These are phyloP conservation scores for Trematomus loennbergii DNA, from an alignment of 2,113 vertebrate species.

Conservation along the genomic window DNA sequence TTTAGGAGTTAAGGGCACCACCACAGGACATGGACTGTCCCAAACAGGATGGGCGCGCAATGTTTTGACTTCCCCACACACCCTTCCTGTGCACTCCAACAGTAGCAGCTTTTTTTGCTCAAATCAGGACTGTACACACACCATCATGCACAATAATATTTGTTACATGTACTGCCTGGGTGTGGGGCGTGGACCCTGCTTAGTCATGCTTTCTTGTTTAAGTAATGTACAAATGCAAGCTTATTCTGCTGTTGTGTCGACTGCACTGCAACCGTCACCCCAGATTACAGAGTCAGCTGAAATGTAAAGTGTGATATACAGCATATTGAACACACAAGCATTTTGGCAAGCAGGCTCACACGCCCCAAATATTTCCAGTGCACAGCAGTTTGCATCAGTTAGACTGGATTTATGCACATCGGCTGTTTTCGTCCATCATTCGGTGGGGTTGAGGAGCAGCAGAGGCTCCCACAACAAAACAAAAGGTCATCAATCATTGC, in stretches of 20 bases:
- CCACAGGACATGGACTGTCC: constrained; percentile 81
- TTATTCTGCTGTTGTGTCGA: constrained; percentile 41
- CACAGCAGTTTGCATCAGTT: constrained; percentile 61
- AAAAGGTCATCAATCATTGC: constrained; percentile 79
- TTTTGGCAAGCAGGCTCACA: constrained; percentile 47
- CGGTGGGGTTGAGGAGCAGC: constrained; percentile 54
- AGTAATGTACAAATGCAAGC: constrained; percentile 50
- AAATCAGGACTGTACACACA: constrained; percentile 49
- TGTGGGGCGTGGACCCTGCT: constrained; percentile 60
- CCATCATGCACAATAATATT: constrained; percentile 10
- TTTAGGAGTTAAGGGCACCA: constrained; percentile 73
- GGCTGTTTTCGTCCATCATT: constrained; percentile 55
- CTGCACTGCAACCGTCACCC: constrained; percentile 41
- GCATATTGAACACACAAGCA: constrained; percentile 54
- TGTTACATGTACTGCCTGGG: constrained; percentile 39
- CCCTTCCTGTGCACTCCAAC: constrained; percentile 85
- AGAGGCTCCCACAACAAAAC: constrained; percentile 59
- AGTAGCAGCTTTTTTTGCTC: constrained; percentile 74
- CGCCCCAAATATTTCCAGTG: constrained; percentile 60
- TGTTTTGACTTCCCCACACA: constrained; percentile 86
- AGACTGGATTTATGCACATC: constrained; percentile 37
- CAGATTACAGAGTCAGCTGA: constrained; percentile 66
- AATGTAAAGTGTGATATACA: constrained; percentile 68
- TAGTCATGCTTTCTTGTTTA: constrained; percentile 56
- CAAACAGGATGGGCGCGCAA: constrained; percentile 86